Conservation (phyloP, 2,113 vertebrate genomes). For the Coturnix japonica region DNA sequence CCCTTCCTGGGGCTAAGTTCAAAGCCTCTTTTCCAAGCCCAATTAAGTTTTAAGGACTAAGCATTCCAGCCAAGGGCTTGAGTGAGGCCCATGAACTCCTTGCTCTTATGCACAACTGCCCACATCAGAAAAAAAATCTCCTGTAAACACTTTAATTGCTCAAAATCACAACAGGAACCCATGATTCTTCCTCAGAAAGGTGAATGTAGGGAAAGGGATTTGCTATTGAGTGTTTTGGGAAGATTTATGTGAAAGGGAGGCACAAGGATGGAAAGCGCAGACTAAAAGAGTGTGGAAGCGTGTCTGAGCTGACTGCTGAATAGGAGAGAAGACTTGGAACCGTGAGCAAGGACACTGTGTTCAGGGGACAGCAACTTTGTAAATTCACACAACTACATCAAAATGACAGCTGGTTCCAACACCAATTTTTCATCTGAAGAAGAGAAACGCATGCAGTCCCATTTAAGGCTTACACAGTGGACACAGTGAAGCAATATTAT, state of each 20-base stretch:
- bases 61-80: background rate
- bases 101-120: background rate
- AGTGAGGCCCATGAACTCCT: background rate
- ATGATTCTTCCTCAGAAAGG: background rate
- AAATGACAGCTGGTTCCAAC: constrained; percentile 12
- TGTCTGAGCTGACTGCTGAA: background rate
- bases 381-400: constrained; percentile 34
- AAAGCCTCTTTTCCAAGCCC: background rate
- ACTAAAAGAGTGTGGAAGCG: background rate
- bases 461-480: background rate
- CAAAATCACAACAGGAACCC: background rate
- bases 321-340: constrained; percentile 3
- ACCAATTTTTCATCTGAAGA: constrained; percentile 24
- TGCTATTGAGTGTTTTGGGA: background rate
- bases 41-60: constrained; percentile 1
- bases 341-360: background rate
- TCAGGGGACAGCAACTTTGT: constrained; percentile 22
- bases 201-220: background rate
- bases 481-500: background rate
- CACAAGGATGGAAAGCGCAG: constrained; percentile 23
- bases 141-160: background rate
- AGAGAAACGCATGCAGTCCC: constrained; percentile 1
- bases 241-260: constrained; percentile 45
- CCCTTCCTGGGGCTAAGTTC: background rate
- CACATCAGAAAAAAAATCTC: constrained; percentile 26